phyloP scores from a whole-genome alignment of 2,113 vertebrate species.

The Leucosticte australis region DNA sequence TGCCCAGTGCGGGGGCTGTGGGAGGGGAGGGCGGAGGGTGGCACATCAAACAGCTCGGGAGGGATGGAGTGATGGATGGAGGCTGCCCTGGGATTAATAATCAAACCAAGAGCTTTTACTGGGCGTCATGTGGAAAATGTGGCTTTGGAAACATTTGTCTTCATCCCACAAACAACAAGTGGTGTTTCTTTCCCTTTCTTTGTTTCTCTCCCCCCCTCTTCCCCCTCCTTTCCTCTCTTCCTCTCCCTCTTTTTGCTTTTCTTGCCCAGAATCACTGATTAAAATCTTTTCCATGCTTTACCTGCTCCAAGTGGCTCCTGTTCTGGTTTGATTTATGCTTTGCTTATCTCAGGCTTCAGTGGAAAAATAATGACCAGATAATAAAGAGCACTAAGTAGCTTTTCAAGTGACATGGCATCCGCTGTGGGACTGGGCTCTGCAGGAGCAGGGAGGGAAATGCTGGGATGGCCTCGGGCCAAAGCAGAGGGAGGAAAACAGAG shows the following conservation, averaged over 20 bases:
- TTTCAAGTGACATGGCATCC: not conserved
- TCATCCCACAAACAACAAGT: conserved; percentile 49
- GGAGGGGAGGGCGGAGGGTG: not conserved
- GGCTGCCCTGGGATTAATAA: conserved; percentile 13
- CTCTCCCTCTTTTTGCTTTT: not conserved
- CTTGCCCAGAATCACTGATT: conserved; percentile 16
- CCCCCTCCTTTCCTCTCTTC: not conserved
- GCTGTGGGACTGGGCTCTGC: not conserved
- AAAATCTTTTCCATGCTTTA: conserved; percentile 7
- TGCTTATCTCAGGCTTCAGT: conserved; percentile 44
- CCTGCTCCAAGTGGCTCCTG: conserved; percentile 38
- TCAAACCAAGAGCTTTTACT: conserved; percentile 51
- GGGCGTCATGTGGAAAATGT: conserved; percentile 48
- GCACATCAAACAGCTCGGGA: not conserved
- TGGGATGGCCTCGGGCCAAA: not conserved
- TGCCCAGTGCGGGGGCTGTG: not conserved
- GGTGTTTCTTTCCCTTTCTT: conserved; percentile 33
- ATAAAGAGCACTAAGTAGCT: conserved; percentile 64
- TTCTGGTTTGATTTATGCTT: conserved; percentile 28
- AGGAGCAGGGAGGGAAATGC: not conserved
- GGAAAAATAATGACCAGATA: conserved; percentile 60
- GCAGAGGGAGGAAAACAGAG: not conserved
- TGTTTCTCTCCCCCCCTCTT: not conserved
- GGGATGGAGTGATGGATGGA: conserved; percentile 56
- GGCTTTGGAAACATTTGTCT: conserved; percentile 31